Conservation (phyloP, 2,113 vertebrate genomes). For the Rattus rattus region DNA sequence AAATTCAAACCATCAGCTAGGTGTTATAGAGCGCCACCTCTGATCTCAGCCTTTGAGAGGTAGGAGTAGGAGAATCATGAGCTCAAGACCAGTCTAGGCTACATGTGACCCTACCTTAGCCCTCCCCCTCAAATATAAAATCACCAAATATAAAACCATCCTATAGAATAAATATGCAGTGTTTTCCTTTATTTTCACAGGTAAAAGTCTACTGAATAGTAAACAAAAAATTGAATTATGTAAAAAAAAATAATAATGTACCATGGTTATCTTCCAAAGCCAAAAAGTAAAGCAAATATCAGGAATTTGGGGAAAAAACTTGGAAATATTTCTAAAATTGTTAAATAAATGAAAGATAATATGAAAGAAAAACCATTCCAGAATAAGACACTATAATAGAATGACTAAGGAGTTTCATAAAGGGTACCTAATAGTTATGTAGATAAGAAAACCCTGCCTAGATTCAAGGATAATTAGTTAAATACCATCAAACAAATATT, state of each 20-base stretch:
- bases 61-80: neutral
- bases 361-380: neutral
- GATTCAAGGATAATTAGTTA: conserved; percentile 4
- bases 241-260: neutral
- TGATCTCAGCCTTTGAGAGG: neutral
- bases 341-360: conserved; percentile 21
- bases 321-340: conserved; percentile 7
- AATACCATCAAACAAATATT: neutral
- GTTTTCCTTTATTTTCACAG: conserved; percentile 13
- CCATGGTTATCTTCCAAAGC: neutral
- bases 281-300: neutral
- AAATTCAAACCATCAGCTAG: neutral
- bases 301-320: neutral
- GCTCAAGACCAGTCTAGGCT: neutral
- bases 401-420: neutral
- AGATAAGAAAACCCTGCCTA: neutral
- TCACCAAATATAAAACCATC: neutral
- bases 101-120: neutral
- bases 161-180: conserved; percentile 1
- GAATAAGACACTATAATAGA: neutral
- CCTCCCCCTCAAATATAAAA: neutral
- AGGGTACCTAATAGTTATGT: neutral
- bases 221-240: conserved; percentile 36
- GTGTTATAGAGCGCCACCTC: neutral
- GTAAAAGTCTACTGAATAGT: conserved; percentile 48